Conservation (phyloP, 1,140 invertebrate genomes). For the Rhagoletis zephyria region DNA sequence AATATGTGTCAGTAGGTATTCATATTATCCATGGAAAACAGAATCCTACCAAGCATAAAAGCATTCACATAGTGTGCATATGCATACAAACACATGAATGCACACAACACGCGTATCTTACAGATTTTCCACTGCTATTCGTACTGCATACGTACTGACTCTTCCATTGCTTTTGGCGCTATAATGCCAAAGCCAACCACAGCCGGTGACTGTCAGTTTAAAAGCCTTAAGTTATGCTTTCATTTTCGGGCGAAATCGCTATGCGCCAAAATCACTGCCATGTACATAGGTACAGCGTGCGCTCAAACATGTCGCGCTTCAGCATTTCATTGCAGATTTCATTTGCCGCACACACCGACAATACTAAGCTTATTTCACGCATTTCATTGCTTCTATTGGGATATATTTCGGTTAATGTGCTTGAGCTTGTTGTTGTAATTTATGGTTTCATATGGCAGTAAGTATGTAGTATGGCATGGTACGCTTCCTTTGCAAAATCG, state of each 20-base stretch:
- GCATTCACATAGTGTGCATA: no score
- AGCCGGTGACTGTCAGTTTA: slow-evolving; percentile 3
- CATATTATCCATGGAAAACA: no score
- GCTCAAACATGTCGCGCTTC: neutral
- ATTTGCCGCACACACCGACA: neutral
- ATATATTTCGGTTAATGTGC: neutral
- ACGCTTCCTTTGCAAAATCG: no score
- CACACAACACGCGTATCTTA: no score
- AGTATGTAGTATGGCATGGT: no score
- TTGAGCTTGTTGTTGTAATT: neutral
- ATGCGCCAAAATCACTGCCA: neutral
- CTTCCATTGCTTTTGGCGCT: neutral
- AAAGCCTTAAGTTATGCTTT: slow-evolving; percentile 39
- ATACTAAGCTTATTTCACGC: neutral
- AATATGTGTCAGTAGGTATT: no score
- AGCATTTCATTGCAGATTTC: neutral
- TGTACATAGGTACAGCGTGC: no score
- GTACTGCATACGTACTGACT: neutral
- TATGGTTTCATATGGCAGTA: neutral
- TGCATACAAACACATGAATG: no score
- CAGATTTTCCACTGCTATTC: no score
- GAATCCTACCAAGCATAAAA: no score
- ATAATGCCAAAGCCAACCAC: neutral
- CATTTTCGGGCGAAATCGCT: neutral
- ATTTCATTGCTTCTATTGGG: neutral